Evolutionary conservation across 1,140 invertebrate species (phyloP), one percentile per base, ranked within the genome.

Genomic region (Atta colombica): DNA sequence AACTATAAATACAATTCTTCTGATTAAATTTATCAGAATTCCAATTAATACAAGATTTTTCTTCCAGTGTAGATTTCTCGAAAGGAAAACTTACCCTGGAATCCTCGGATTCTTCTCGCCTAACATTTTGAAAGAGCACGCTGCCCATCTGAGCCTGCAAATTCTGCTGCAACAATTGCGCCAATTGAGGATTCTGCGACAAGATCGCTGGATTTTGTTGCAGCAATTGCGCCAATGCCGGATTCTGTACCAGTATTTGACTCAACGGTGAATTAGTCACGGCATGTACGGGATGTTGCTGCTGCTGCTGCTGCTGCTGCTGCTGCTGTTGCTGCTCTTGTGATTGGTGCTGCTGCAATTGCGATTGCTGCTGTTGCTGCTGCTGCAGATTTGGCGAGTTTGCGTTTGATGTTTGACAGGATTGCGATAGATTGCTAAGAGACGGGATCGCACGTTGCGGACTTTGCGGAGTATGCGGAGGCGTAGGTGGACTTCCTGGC

Each of bases 401-500:
- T 6, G 92, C 87, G 75, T 92, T 93, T 16, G 92, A 91, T 0
- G 93, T 93, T 78, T 94, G 93, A 77, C 92, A 90, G 35, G 93
- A 93, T n/a, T 93, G 92, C 16, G 93, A 93, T 14, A 93, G 87
- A 86, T 93, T 93, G n/a, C 89, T 87, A 1, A 92, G 84, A 39
- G 92, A 90, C 82, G 94, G 90, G 91, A 93, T 94, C 75, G 93
- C 94, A 8, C 94, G 91, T 3, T 94, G 93, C 53, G 95, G 95
- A 86, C 95, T 95, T 77, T 95, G 94, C 0, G 95, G 95, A 3
- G 95, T 95, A 88, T 95, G 94, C 18, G 95, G 94, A 4, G 95
- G 95, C 58, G 95, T 95, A 28, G 95, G 95, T 1, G 95, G 95
- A 93, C 95, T 95, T 78, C 94, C 95, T 49, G 95, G 94, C 39